phyloP scores from a whole-genome alignment of 2,888 invertebrate genomes.

The Carabus problematicus region DNA sequence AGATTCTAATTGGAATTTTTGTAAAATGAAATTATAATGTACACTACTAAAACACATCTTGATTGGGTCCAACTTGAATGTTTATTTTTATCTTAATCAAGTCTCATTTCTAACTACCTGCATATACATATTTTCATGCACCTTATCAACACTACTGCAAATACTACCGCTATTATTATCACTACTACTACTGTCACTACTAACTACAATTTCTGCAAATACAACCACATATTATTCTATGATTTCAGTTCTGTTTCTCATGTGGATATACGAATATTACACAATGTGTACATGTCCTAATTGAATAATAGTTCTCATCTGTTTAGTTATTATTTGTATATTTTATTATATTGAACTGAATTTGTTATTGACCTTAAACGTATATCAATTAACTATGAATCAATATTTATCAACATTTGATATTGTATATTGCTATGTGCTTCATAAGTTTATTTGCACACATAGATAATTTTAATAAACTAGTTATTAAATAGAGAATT shows the following conservation, averaged over 20 bases:
- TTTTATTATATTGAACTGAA: slow-evolving; percentile 39
- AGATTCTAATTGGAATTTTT: no score
- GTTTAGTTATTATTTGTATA: slow-evolving; percentile 32
- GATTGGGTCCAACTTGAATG: slow-evolving; percentile 41
- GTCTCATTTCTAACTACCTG: no score
- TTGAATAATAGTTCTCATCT: slow-evolving; percentile 32
- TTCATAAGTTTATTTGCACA: slow-evolving; percentile 49
- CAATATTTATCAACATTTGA: slow-evolving; percentile 43
- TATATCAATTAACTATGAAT: slow-evolving; percentile 42
- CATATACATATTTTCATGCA: neutral
- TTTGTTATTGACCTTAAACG: slow-evolving; percentile 39
- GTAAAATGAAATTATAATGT: no score
- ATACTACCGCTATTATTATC: neutral
- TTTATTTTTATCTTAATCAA: slow-evolving; percentile 26
- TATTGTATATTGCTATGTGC: slow-evolving; percentile 46
- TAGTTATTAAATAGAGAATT: slow-evolving; percentile 46
- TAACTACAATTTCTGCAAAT: no score
- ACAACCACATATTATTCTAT: no score
- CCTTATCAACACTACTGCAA: neutral
- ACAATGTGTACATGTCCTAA: slow-evolving; percentile 38
- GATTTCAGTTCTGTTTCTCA: no score
- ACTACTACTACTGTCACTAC: no score
- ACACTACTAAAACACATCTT: slow-evolving; percentile 36
- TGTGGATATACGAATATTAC: no score
- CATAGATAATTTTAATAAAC: slow-evolving; percentile 48